phyloP scores from a whole-genome alignment of 2,888 invertebrate species.

The Alentia gelatinosa region DNA sequence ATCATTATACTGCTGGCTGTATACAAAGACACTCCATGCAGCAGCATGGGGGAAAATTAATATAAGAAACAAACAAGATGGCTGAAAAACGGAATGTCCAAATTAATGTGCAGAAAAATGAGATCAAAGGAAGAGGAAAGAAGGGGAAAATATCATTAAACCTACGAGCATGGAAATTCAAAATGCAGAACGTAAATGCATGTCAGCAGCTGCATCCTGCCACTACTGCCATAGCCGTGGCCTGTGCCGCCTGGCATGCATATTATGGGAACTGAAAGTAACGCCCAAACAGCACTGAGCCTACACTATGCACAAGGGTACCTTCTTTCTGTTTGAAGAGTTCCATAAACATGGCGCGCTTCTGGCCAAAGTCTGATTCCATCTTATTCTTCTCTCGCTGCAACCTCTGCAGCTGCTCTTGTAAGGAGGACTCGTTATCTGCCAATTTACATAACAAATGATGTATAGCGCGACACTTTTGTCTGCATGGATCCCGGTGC shows the following conservation, averaged over 20 bases:
- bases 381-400: slow-evolving; percentile 53
- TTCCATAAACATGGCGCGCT: slow-evolving; percentile 95
- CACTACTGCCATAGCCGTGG: not conserved
- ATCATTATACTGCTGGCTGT: too few species aligned
- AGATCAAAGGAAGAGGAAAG: too few species aligned
- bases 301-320: slow-evolving; percentile 74
- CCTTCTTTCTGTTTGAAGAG: slow-evolving; percentile 96
- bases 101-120: too few species aligned
- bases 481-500: too few species aligned
- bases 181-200: not conserved
- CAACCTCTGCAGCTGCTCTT: slow-evolving; percentile 51
- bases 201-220: not conserved
- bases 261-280: not conserved
- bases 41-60: too few species aligned
- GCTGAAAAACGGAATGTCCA: too few species aligned
- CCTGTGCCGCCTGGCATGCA: not conserved
- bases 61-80: too few species aligned
- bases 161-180: too few species aligned
- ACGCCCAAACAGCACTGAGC: not conserved
- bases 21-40: too few species aligned
- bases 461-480: not conserved
- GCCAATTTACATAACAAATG: not conserved
- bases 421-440: slow-evolving; percentile 44
- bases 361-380: slow-evolving; percentile 88
- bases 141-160: too few species aligned